These are phyloP conservation scores for Sipha flava DNA, from an alignment of 1,140 invertebrate genomes.

Conservation along the genomic window DNA sequence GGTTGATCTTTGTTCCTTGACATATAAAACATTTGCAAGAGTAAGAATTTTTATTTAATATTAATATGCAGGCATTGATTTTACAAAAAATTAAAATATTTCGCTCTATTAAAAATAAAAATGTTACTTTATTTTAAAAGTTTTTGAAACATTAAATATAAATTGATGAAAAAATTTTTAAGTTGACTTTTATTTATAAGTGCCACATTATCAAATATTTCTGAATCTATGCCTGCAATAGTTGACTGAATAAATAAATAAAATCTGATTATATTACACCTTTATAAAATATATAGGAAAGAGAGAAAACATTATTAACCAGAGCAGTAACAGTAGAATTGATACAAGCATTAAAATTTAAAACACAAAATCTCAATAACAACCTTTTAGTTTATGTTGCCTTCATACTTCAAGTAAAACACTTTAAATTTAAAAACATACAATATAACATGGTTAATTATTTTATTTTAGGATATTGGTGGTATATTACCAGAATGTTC, in stretches of 20 bases:
- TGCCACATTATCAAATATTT: too few species aligned
- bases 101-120: too few species aligned
- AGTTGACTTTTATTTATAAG: too few species aligned
- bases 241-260: neutral
- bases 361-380: constrained; percentile 82
- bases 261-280: constrained; percentile 4
- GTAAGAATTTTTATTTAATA: constrained; percentile 43
- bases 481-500: constrained; percentile 61
- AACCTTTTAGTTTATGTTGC: constrained; percentile 89
- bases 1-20: constrained; percentile 80
- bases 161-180: too few species aligned
- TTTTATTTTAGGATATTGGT: constrained; percentile 59
- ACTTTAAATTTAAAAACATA: neutral
- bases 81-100: too few species aligned
- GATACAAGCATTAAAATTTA: constrained; percentile 91
- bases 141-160: too few species aligned
- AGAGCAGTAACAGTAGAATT: constrained; percentile 87
- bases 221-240: too few species aligned
- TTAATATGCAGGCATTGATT: too few species aligned
- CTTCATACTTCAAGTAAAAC: constrained; percentile 65
- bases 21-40: constrained; percentile 74
- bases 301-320: constrained; percentile 86
- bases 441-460: constrained; percentile 21
- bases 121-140: too few species aligned
- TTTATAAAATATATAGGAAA: constrained; percentile 53